Conservation (phyloP, 2,888 invertebrate species). For the Exocentrus adspersus region DNA sequence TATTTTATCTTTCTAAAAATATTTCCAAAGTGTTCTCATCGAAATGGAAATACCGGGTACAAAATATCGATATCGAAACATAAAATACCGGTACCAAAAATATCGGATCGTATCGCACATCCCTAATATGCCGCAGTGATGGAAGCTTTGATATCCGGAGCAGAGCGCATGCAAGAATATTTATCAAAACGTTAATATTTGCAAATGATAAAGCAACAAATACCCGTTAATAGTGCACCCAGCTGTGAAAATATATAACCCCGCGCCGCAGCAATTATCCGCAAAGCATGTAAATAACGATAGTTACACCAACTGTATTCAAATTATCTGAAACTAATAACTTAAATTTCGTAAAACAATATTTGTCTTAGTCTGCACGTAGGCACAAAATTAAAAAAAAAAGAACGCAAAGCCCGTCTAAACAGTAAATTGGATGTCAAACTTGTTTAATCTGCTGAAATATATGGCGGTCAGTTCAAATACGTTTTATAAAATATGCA, state of each 20-base stretch:
- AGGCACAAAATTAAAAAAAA: slow-evolving; percentile 45
- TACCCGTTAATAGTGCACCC: not conserved
- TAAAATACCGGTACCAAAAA: too few relatives aligned
- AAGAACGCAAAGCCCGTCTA: slow-evolving; percentile 50
- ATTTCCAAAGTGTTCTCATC: too few relatives aligned
- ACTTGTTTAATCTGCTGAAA: slow-evolving; percentile 58
- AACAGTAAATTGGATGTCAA: slow-evolving; percentile 58
- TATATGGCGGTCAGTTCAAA: slow-evolving; percentile 56
- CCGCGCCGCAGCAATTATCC: not conserved
- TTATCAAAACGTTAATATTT: slow-evolving; percentile 3
- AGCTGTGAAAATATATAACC: slow-evolving; percentile 13
- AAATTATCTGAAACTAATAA: slow-evolving; percentile 36
- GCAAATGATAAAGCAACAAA: slow-evolving; percentile 19
- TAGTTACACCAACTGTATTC: slow-evolving; percentile 46
- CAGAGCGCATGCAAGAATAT: not conserved
- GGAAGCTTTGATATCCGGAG: not conserved
- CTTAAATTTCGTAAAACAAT: slow-evolving; percentile 40
- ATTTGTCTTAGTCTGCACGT: slow-evolving; percentile 40
- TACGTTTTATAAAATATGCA: slow-evolving; percentile 47
- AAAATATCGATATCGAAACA: too few relatives aligned
- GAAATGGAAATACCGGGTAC: too few relatives aligned
- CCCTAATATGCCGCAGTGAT: too few relatives aligned
- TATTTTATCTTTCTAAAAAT: too few relatives aligned
- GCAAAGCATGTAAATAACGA: slow-evolving; percentile 7
- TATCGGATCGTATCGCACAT: too few relatives aligned